These are phyloP conservation scores for Lasaia peninsularis DNA, from an alignment of 1,140 invertebrate species.

Conservation along the genomic window DNA sequence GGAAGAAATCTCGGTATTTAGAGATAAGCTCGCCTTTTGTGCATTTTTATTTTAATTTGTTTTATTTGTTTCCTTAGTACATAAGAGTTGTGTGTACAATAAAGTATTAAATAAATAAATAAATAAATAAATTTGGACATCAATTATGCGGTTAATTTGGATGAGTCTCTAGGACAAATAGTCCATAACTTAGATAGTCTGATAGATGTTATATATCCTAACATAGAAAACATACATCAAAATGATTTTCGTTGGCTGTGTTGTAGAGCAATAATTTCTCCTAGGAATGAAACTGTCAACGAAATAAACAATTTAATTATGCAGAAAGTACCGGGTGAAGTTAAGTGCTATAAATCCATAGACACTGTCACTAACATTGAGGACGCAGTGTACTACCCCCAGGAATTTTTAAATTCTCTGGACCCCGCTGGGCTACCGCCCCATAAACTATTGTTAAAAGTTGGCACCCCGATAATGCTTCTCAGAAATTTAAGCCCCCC, in stretches of 20 bases:
- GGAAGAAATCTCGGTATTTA: too few species aligned
- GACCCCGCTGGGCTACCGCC: slow-evolving; percentile 24
- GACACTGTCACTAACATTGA: slow-evolving; percentile 16
- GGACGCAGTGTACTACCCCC: background rate
- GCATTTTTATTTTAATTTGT: too few species aligned
- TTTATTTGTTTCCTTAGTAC: too few species aligned
- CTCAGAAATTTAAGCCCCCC: slow-evolving; percentile 56
- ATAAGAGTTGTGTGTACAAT: too few species aligned
- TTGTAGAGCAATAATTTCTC: slow-evolving; percentile 22
- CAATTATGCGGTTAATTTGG: slow-evolving; percentile 30
- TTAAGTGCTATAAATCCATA: slow-evolving; percentile 21
- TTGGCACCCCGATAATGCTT: slow-evolving; percentile 55
- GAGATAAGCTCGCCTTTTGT: too few species aligned
- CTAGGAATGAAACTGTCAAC: slow-evolving; percentile 20
- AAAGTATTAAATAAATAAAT: too few species aligned
- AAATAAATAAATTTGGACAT: too few species aligned
- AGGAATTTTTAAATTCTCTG: background rate
- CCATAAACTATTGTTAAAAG: slow-evolving; percentile 47
- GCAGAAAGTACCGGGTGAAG: background rate
- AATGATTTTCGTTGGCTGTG: slow-evolving; percentile 21
- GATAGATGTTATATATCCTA: background rate
- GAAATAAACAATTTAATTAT: slow-evolving; percentile 24
- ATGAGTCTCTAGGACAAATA: slow-evolving; percentile 31
- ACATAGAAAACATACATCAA: slow-evolving; percentile 16
- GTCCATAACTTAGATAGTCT: slow-evolving; percentile 36